Evolutionary conservation across 2,113 vertebrate species (phyloP), one percentile per base, ranked within the genome.

Genomic region (Hystrix brachyura): DNA sequence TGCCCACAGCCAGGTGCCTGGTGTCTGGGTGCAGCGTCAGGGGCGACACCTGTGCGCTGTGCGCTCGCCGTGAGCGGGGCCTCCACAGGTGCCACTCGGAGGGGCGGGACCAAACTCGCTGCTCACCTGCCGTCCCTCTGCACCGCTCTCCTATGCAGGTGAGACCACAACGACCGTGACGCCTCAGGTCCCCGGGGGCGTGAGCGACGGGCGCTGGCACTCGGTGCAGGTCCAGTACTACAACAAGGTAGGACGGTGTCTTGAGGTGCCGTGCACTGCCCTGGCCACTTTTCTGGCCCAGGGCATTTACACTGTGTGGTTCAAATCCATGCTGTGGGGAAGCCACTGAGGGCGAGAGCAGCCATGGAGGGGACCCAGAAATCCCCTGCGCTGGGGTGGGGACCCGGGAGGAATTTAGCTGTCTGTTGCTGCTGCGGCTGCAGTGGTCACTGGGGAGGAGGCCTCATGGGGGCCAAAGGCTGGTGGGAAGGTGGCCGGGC

Each of bases 161-260:
- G 99, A 99, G 98, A 98, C 99, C 7, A 99, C 99, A 32, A 99
- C 99, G 0, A 99, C 98, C 0, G 99, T 99, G 97, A 98, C 99
- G 0, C 99, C 99, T 0, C 99, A 99, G 15, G 92, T 99, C 55
- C 98, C 88, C 0, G 99, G 99, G 1, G 99, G 99, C 2, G 99
- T 99, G 96, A 99, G 99, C 0, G 99, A 99, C 0, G 99, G 99
- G 71, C 99, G 99, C 87, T 99, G 99, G 99, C 99, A 99, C 96
- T 99, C 99, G 0, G 99, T 99, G 57, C 99, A 99, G 98, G 99
- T 99, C 94, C 99, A 99, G 93, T 99, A 99, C 98, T 99, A 99
- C 98, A 99, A 99, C 97, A 99, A 99, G 99, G 99, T 99, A 99
- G 98, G 98, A 4, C 0, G 13, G 4, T 1, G 9, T 4, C 27